A percentile compares a stretch with the other conserved stretches of the same genome.
Conservation (phyloP, 1,140 invertebrate species). For the Pseudomyrmex gracilis region DNA sequence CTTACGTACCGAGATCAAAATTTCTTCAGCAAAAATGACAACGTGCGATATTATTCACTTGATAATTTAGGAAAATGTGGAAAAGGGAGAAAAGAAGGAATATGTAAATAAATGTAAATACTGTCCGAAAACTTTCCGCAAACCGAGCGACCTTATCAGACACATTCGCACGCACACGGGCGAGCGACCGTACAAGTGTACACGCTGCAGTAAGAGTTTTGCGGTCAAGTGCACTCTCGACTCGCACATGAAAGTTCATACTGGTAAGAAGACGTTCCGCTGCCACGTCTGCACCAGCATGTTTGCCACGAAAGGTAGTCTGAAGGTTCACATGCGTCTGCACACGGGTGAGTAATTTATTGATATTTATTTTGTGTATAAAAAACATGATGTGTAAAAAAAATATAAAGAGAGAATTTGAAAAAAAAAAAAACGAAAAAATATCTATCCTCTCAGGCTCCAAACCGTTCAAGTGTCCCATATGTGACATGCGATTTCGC, state of each 20-base stretch:
- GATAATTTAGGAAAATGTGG: constrained; percentile 37
- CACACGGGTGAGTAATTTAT: constrained; percentile 86
- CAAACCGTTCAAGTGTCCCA: constrained; percentile 89
- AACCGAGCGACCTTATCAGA: constrained; percentile 86
- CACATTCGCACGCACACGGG: constrained; percentile 89
- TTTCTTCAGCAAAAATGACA: neutral
- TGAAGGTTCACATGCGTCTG: constrained; percentile 91
- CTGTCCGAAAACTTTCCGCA: constrained; percentile 86
- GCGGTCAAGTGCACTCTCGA: constrained; percentile 89
- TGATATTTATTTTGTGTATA: no score
- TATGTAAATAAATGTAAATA: constrained; percentile 86
- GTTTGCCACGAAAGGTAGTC: constrained; percentile 88
- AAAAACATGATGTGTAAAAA: no score
- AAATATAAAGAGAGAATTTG: no score
- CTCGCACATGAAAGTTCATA: constrained; percentile 88
- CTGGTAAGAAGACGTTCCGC: constrained; percentile 84
- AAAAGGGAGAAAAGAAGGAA: constrained; percentile 74
- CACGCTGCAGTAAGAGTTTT: constrained; percentile 88
- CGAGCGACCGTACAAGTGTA: constrained; percentile 89
- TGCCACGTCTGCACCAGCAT: constrained; percentile 88
- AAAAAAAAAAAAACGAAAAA: no score
- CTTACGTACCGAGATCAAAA: neutral
- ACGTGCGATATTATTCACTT: neutral
- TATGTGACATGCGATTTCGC: constrained; percentile 88
- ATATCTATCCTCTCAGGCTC: constrained; percentile 85